A percentile compares a stretch with the other conserved stretches of the same genome.
Evolutionary conservation across 2,113 vertebrate genomes (phyloP).

Genomic region (Platichthys flesus): DNA sequence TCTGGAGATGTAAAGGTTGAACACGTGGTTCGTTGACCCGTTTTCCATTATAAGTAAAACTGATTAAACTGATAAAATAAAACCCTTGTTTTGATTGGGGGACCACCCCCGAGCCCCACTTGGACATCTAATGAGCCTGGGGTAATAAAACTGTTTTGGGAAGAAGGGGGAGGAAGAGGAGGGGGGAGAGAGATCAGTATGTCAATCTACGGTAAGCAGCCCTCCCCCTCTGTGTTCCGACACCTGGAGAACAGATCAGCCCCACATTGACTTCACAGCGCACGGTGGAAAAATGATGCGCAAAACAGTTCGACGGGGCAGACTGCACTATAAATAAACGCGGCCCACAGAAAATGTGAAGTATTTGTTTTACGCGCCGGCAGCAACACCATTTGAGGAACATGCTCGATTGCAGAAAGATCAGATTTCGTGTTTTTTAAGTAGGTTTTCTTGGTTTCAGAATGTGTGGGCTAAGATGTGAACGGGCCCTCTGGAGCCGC

Average conservation of each 20-base stretch:
- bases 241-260: slow-evolving; percentile 78
- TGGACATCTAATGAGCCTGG: slow-evolving; percentile 1
- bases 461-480: not conserved
- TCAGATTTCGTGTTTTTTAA: slow-evolving; percentile 1
- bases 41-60: not conserved
- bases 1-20: not conserved
- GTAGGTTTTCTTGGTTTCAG: not conserved
- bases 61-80: not conserved
- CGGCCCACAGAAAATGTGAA: slow-evolving; percentile 65
- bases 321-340: slow-evolving; percentile 70
- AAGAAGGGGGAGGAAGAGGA: not conserved
- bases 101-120: slow-evolving; percentile 12
- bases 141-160: slow-evolving; percentile 17
- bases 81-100: slow-evolving; percentile 14
- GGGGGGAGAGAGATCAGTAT: not conserved
- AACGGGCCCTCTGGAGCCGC: not conserved
- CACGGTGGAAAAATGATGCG: slow-evolving; percentile 73
- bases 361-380: slow-evolving; percentile 45
- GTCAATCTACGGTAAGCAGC: slow-evolving; percentile 44
- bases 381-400: slow-evolving; percentile 4
- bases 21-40: not conserved
- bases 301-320: slow-evolving; percentile 51
- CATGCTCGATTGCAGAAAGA: not conserved
- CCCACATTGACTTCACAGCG: slow-evolving; percentile 45
- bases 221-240: slow-evolving; percentile 43